A percentile compares a stretch with the other conserved stretches of the same genome.
Evolutionary conservation across 2,888 invertebrate genomes (phyloP).

Genomic region (Pristionchus exspectatus): DNA sequence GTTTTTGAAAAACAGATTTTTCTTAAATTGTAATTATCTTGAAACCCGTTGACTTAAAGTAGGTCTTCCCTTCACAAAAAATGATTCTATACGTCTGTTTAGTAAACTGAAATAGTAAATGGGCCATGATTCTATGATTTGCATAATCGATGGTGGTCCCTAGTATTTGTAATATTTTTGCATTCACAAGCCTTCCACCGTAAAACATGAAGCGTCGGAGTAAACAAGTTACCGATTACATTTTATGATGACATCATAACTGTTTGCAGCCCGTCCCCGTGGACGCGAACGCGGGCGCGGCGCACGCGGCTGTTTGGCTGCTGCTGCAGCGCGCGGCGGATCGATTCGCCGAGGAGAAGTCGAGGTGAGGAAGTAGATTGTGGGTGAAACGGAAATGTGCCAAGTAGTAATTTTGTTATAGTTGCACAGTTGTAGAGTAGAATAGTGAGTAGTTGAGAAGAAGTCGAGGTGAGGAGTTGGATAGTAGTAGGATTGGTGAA

Average conservation of each 20-base stretch:
- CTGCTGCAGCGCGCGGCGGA: conserved; percentile 92
- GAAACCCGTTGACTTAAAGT: no score
- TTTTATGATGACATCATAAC: neutral
- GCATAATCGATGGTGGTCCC: no score
- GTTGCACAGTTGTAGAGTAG: no score
- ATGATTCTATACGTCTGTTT: no score
- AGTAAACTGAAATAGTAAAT: no score
- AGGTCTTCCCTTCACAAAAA: no score
- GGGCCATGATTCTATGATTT: no score
- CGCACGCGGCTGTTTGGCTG: conserved; percentile 83
- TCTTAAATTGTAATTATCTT: no score
- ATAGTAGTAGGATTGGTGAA: neutral
- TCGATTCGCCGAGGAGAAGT: conserved; percentile 90
- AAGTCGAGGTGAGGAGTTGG: conserved; percentile 83
- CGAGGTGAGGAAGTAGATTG: conserved; percentile 77
- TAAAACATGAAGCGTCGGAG: no score
- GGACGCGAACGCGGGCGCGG: conserved; percentile 47
- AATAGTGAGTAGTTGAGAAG: conserved; percentile 87
- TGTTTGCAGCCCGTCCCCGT: neutral
- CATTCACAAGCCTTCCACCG: no score
- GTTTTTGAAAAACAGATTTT: no score
- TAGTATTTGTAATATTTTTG: no score
- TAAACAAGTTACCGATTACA: neutral
- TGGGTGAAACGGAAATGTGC: neutral
- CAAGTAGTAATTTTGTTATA: neutral